These are phyloP conservation scores for Pasiphila rectangulata DNA, from an alignment of 2,888 invertebrate genomes.

Conservation along the genomic window DNA sequence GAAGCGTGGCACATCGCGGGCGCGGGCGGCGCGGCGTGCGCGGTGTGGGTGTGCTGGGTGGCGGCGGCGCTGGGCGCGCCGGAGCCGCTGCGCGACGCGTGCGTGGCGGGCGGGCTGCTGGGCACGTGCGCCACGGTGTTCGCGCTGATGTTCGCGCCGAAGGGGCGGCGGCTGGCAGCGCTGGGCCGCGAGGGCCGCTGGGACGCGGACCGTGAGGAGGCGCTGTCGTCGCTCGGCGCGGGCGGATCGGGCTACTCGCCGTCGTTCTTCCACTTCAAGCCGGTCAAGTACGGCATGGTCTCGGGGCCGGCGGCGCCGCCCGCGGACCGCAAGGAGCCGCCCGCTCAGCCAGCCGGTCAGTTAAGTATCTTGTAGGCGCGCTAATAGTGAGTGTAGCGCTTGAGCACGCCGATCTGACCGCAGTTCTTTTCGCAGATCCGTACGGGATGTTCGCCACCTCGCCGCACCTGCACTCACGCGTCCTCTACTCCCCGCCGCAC, in stretches of 20 bases:
- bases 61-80: slow-evolving; percentile 89
- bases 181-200: slow-evolving; percentile 94
- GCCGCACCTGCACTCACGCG: slow-evolving; percentile 72
- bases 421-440: slow-evolving; percentile 73
- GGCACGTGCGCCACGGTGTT: slow-evolving; percentile 92
- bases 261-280: slow-evolving; percentile 96
- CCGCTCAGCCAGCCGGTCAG: slow-evolving; percentile 80
- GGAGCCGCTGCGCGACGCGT: slow-evolving; percentile 91
- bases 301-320: slow-evolving; percentile 63
- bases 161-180: slow-evolving; percentile 94
- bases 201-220: slow-evolving; percentile 90
- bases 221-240: slow-evolving; percentile 88
- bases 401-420: slow-evolving; percentile 59
- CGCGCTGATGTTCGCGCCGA: slow-evolving; percentile 96
- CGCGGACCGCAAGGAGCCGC: slow-evolving; percentile 76
- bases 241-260: slow-evolving; percentile 92
- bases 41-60: slow-evolving; percentile 92
- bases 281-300: slow-evolving; percentile 88
- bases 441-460: slow-evolving; percentile 71
- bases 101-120: slow-evolving; percentile 93
- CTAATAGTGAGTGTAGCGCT: slow-evolving; percentile 74
- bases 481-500: slow-evolving; percentile 74
- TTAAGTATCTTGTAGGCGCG: slow-evolving; percentile 78
- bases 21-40: slow-evolving; percentile 91
- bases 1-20: slow-evolving; percentile 96